phyloP scores from a whole-genome alignment of 2,113 vertebrate species.

The Cercopithecus mona region DNA sequence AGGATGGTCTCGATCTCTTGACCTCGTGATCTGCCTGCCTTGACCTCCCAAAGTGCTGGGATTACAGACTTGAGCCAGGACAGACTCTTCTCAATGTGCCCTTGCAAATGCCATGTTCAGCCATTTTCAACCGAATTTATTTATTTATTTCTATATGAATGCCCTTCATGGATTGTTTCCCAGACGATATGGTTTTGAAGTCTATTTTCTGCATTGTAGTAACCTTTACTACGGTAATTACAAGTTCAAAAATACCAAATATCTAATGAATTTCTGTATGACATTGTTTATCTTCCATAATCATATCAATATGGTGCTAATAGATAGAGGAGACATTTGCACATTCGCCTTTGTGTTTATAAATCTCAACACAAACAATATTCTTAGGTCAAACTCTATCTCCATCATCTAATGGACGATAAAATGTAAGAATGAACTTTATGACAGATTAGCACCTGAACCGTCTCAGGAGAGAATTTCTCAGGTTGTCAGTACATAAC shows the following conservation, averaged over 20 bases:
- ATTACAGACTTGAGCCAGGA: too few relatives aligned
- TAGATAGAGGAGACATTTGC: not conserved
- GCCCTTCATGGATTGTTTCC: not conserved
- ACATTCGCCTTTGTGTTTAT: not conserved
- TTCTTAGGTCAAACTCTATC: not conserved
- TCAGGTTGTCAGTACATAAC: not conserved
- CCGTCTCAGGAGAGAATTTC: conserved; percentile 2
- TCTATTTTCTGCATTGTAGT: not conserved
- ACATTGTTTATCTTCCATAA: not conserved
- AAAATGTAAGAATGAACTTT: not conserved
- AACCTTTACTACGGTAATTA: not conserved
- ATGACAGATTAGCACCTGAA: conserved; percentile 21
- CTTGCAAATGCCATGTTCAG: not conserved
- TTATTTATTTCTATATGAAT: not conserved
- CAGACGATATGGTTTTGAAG: not conserved
- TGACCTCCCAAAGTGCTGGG: too few relatives aligned
- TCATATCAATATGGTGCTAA: not conserved
- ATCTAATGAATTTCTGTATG: not conserved
- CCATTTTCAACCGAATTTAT: not conserved
- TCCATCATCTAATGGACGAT: conserved; percentile 47
- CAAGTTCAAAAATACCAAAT: not conserved
- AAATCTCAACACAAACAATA: conserved; percentile 42
- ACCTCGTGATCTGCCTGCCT: rapidly evolving
- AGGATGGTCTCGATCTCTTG: too few relatives aligned
- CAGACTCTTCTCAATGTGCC: not conserved